Conservation (phyloP, 2,113 vertebrate genomes). For the Garra rufa region DNA sequence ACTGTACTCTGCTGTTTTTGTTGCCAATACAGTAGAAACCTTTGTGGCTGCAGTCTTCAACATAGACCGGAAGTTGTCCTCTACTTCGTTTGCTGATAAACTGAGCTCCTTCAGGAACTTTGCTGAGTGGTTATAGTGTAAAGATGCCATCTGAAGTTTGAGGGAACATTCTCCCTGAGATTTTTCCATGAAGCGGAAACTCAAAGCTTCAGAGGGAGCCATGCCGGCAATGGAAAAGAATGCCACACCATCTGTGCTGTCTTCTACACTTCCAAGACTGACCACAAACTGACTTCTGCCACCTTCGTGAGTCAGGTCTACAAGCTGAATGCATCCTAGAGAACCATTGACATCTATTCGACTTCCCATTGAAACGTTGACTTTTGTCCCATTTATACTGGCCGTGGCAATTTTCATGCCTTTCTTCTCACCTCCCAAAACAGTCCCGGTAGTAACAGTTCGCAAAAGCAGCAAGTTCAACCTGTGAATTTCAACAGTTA, state of each 20-base stretch:
- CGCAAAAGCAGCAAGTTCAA: conserved; percentile 92
- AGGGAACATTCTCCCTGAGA: conserved; percentile 90
- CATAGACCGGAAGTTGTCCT: conserved; percentile 93
- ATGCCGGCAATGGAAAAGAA: conserved; percentile 70
- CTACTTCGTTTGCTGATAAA: conserved; percentile 92
- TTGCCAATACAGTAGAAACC: conserved; percentile 92
- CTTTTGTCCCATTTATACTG: conserved; percentile 91
- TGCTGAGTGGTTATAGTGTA: conserved; percentile 96
- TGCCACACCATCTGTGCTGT: conserved; percentile 64
- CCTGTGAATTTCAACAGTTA: conserved; percentile 94
- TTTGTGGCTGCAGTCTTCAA: conserved; percentile 91
- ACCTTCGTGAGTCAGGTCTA: conserved; percentile 90
- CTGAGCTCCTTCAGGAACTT: conserved; percentile 93
- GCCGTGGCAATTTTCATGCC: conserved; percentile 96
- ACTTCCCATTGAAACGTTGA: conserved; percentile 91
- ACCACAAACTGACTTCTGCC: conserved; percentile 89
- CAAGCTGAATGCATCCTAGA: conserved; percentile 90
- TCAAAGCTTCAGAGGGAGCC: conserved; percentile 85
- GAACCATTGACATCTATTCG: conserved; percentile 88
- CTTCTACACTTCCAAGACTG: conserved; percentile 87
- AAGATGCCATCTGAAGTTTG: conserved; percentile 90
- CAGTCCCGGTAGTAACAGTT: conserved; percentile 80
- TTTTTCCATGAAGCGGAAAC: conserved; percentile 85
- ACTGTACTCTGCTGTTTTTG: conserved; percentile 95
- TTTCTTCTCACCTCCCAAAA: conserved; percentile 84